Evolutionary conservation across 2,113 vertebrate genomes (phyloP).

Genomic region (Zosterops hypoxanthus): DNA sequence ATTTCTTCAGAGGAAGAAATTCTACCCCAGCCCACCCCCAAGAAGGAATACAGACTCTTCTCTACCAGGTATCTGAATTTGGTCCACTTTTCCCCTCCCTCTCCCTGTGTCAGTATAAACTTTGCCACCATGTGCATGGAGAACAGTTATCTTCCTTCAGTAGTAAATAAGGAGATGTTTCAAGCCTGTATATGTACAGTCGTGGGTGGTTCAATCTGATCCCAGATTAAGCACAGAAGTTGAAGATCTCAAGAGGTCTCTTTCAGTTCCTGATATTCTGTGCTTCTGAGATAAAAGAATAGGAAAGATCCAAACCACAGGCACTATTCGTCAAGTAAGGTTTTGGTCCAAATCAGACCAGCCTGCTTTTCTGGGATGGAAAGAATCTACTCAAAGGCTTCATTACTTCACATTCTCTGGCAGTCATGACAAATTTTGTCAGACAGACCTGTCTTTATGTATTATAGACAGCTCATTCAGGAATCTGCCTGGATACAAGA

Average conservation of each 20-base stretch:
- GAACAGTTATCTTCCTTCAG: not conserved
- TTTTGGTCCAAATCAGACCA: not conserved
- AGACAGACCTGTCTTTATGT: not conserved
- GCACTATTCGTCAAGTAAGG: not conserved
- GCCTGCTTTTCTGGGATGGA: not conserved
- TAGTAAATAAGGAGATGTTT: not conserved
- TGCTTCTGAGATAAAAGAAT: not conserved
- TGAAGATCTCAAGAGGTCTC: not conserved
- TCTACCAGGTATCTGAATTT: not conserved
- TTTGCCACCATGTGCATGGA: not conserved
- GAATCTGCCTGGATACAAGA: not conserved
- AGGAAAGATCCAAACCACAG: not conserved
- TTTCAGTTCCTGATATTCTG: not conserved
- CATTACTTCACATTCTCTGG: not conserved
- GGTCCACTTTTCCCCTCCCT: rapidly evolving
- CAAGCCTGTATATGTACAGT: not conserved
- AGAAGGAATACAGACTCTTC: not conserved
- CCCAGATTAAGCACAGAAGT: not conserved
- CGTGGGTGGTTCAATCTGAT: not conserved
- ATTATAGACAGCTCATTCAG: not conserved
- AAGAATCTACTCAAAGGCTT: not conserved
- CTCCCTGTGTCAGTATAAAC: not conserved
- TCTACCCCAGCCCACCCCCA: not conserved
- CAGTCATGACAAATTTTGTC: not conserved
- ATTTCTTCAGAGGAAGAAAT: not conserved